A percentile compares a stretch with the other conserved stretches of the same genome.
Conservation (phyloP, 2,888 invertebrate genomes). For the Xylota segnis region DNA sequence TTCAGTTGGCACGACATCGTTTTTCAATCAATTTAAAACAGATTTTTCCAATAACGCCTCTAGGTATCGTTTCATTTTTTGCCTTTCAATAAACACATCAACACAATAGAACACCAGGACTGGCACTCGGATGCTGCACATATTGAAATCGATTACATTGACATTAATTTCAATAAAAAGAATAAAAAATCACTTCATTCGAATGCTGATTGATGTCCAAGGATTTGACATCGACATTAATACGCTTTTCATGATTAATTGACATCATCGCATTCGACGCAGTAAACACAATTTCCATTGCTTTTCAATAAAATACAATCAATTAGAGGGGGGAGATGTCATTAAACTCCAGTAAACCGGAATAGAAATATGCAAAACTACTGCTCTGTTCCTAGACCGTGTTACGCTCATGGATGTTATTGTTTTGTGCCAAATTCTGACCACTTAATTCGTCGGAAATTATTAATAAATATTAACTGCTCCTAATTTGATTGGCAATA, state of each 20-base stretch:
- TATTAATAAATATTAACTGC: conserved; percentile 53
- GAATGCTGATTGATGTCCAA: conserved; percentile 51
- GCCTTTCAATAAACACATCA: background rate
- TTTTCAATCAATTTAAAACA: background rate
- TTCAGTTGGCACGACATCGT: background rate
- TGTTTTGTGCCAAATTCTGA: conserved; percentile 11
- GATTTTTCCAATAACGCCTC: too few relatives aligned
- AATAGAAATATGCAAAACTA: background rate
- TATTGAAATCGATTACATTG: conserved; percentile 39
- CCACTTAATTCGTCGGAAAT: conserved; percentile 23
- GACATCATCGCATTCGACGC: conserved; percentile 10
- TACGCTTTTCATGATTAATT: conserved; percentile 42
- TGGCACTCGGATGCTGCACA: conserved; percentile 9
- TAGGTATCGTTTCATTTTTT: background rate
- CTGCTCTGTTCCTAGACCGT: background rate
- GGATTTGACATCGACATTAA: conserved; percentile 49
- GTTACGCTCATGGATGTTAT: background rate
- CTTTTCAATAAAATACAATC: conserved; percentile 23
- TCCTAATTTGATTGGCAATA: conserved; percentile 51
- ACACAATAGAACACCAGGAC: background rate
- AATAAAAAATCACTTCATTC: conserved; percentile 47
- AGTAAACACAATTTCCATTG: conserved; percentile 11
- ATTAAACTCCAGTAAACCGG: background rate
- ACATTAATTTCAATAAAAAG: conserved; percentile 32
- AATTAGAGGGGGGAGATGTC: conserved; percentile 7